Base-by-base conservation (phyloP, 1,140 invertebrate genomes). In the Ctenoplectra terminalis region DNA sequence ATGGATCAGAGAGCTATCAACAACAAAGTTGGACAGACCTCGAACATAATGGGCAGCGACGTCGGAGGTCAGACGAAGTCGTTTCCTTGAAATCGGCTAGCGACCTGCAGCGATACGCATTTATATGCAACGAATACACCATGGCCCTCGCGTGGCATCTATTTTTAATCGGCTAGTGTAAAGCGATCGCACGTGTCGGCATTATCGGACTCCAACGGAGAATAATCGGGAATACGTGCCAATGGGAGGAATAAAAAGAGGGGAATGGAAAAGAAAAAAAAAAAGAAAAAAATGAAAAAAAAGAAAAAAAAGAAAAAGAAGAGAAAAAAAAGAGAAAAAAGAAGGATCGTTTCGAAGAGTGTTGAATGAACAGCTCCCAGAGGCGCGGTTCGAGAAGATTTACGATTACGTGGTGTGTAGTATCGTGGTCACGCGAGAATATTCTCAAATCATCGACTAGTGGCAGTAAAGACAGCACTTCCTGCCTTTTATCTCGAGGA, bases 11-110 rank as follows among this genome's bases (percentile, higher is more conserved):
- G 34, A 75, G 37, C 34, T 26, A n/a, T 78, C 48, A 70, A 29
- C 75, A 34, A 67, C 61, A 43, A 84, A 77, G 48, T 81, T 75
- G 76, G 54, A 87, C 82, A 67, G 82, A 82, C 82, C 78, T 86
- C 84, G 85, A 87, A 79, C 54, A 52, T 81, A 84, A 87, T 87
- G 78, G 78, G 64, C 77, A 46, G 81, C 84, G 85, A 71, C 78
- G 82, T 63, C 78, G 86, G 86, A 87, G 87, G 86, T 87, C 86
- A 74, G 84, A 83, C 85, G 83, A 67, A 52, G 72, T 34, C 66
- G 80, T 89, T 87, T 87, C 88, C 88, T 89, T 89, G 88, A 89
- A 88, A 89, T 87, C 88, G 86, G 88, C 74, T 89, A 86, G 81
- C 81, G 86, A 89, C 87, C 88, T 88, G 85, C 54, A 83, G 73